Evolutionary conservation across 2,797 vertebrate species (phyloP), one percentile per base, ranked within the genome.

Genomic region (Cheracebus regulus): DNA sequence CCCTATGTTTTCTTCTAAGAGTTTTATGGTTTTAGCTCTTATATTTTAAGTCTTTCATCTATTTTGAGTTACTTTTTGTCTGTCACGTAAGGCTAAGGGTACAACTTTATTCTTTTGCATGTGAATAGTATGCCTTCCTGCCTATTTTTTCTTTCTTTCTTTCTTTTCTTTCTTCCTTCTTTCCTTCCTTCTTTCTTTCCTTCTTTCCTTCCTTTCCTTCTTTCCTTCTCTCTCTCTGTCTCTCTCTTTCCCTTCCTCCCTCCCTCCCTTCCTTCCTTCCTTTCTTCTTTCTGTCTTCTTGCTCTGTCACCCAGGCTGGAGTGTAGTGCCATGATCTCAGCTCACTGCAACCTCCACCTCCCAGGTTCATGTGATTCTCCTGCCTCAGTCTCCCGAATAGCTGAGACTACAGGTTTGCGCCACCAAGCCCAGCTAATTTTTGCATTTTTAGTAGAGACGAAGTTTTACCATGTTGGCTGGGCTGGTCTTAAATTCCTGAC

Each of bases 161-260:
- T 5, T 30, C 12, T 4, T 13, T 58, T 2, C 6, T 84, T 73
- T 6, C 82, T 84, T 79, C 50, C 17, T 48, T n/a, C 14, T 5
- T 64, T 0, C 15, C 2, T 64, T 33, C 3, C 1, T 28, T 2
- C 28, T 5, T 64, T 26, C 14, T 7, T 17, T 14, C 5, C 26
- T 1, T 30, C 5, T 13, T 5, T 30, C 6, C 12, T 13, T n/a
- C 33, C 10, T 10, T 36, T 61, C 19, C 19, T 17, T 33, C 30
- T 6, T 33, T 64, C 57, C 10, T 12, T 28, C 4, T 5, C 5
- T 58, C 26, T 11, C 12, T 58, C 57, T 26, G 12, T 58, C 24
- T 4, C 12, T 28, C 10, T 7, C 50, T 2, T 1, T 5, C 12
- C 11, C 11, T 58, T 2, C 30, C 13, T 57, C 4, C 26, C 57